Percentiles rank a stretch among this genome's conserved stretches.
These are phyloP conservation scores for Palloptera scutellata DNA, from an alignment of 2,888 invertebrate species.

Conservation along the genomic window DNA sequence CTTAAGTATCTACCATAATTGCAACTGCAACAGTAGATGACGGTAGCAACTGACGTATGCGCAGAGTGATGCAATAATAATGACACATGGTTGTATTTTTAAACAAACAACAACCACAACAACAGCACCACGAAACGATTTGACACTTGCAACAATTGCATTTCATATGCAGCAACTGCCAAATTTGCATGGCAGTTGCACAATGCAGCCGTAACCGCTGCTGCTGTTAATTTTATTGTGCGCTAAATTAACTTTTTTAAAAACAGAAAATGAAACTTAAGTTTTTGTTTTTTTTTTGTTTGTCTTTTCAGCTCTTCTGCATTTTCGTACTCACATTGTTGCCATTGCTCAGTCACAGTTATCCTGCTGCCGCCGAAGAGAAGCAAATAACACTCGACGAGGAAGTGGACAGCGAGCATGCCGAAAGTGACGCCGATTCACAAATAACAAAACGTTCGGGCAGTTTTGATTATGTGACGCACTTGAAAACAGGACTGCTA, in stretches of 20 bases:
- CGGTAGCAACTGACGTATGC: too few relatives aligned
- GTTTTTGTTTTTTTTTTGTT: constrained; percentile 12
- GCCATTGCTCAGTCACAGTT: constrained; percentile 52
- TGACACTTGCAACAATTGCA: too few relatives aligned
- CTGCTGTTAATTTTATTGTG: background rate
- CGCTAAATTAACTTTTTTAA: background rate
- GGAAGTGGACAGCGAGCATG: constrained; percentile 51
- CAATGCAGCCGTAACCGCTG: too few relatives aligned
- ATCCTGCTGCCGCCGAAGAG: constrained; percentile 49
- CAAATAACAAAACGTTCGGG: constrained; percentile 60
- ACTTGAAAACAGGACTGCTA: constrained; percentile 59
- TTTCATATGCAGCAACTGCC: too few relatives aligned
- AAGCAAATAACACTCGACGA: constrained; percentile 53
- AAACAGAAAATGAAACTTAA: background rate
- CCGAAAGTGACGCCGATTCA: constrained; percentile 55
- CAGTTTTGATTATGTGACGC: constrained; percentile 60
- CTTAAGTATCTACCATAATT: too few relatives aligned
- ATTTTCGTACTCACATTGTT: constrained; percentile 46
- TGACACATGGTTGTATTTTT: too few relatives aligned
- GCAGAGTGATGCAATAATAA: too few relatives aligned
- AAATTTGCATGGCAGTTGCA: too few relatives aligned
- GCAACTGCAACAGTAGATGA: too few relatives aligned
- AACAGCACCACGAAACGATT: too few relatives aligned
- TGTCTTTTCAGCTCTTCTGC: constrained; percentile 42
- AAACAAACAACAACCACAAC: too few relatives aligned